Conservation (phyloP, 2,888 invertebrate genomes). For the Heliconius sara region DNA sequence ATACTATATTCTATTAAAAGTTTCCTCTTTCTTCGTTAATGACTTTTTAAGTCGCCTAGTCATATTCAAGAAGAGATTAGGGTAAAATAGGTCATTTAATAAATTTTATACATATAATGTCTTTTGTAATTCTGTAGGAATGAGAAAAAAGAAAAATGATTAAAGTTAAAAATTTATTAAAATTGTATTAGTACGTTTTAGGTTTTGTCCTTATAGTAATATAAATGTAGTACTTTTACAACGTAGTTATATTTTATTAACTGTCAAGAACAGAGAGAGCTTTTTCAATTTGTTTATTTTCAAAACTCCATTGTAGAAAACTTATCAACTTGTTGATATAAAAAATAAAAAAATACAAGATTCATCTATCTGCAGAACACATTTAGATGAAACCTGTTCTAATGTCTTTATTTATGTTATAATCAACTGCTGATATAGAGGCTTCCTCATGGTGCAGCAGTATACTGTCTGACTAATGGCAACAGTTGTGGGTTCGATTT, state of each 20-base stretch:
- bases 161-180: slow-evolving; percentile 4
- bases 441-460: too few species aligned
- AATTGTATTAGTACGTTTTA: neutral
- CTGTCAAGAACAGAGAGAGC: neutral
- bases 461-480: too few species aligned
- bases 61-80: slow-evolving; percentile 43
- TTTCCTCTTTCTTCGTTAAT: slow-evolving; percentile 46
- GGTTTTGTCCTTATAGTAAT: neutral
- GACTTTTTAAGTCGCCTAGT: slow-evolving; percentile 44
- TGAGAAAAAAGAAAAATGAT: neutral
- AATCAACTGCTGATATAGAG: too few species aligned
- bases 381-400: too few species aligned
- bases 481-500: too few species aligned
- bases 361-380: neutral
- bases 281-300: neutral
- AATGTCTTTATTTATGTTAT: too few species aligned
- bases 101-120: slow-evolving; percentile 34
- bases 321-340: slow-evolving; percentile 2
- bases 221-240: neutral
- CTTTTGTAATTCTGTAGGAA: slow-evolving; percentile 36
- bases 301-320: neutral
- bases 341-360: neutral
- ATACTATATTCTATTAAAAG: slow-evolving; percentile 47
- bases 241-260: neutral
- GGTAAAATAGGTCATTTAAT: slow-evolving; percentile 38